Percentiles rank a stretch among this genome's conserved stretches.
Conservation (phyloP, 2,888 invertebrate genomes). For the Cremastinae sp. region DNA sequence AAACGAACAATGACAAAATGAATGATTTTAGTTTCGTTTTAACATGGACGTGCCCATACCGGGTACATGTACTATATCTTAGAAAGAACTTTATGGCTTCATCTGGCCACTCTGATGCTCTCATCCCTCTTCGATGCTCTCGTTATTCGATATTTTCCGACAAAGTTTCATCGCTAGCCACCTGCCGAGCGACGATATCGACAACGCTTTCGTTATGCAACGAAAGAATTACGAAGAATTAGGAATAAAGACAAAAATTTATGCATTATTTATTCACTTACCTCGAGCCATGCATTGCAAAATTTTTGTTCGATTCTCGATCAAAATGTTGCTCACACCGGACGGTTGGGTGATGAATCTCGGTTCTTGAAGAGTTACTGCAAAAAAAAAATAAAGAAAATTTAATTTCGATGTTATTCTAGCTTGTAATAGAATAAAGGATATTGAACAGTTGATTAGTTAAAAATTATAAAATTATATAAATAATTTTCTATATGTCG, state of each 20-base stretch:
- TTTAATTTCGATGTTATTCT: neutral
- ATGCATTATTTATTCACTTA: slow-evolving; percentile 75
- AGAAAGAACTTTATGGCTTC: slow-evolving; percentile 69
- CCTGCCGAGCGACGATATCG: slow-evolving; percentile 35
- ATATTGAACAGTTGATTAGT: slow-evolving; percentile 1
- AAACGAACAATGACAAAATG: too few relatives aligned
- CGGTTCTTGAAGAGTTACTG: slow-evolving; percentile 89
- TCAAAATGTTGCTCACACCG: slow-evolving; percentile 91
- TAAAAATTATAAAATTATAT: neutral
- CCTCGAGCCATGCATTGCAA: slow-evolving; percentile 95
- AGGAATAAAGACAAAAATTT: slow-evolving; percentile 10
- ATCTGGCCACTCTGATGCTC: slow-evolving; percentile 69
- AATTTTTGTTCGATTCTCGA: slow-evolving; percentile 94
- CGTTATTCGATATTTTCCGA: slow-evolving; percentile 72
- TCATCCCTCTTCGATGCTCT: slow-evolving; percentile 63
- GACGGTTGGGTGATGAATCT: slow-evolving; percentile 93
- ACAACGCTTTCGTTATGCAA: slow-evolving; percentile 10
- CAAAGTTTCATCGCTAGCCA: slow-evolving; percentile 59
- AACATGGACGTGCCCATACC: slow-evolving; percentile 2
- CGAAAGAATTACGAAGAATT: slow-evolving; percentile 15
- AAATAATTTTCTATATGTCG: too few relatives aligned
- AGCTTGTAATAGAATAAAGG: neutral
- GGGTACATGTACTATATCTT: slow-evolving; percentile 26
- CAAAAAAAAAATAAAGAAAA: slow-evolving; percentile 17
- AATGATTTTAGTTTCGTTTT: neutral